Base-by-base conservation (phyloP, 92 coral and sea anemone genomes). In the Nematostella vectensis region DNA sequence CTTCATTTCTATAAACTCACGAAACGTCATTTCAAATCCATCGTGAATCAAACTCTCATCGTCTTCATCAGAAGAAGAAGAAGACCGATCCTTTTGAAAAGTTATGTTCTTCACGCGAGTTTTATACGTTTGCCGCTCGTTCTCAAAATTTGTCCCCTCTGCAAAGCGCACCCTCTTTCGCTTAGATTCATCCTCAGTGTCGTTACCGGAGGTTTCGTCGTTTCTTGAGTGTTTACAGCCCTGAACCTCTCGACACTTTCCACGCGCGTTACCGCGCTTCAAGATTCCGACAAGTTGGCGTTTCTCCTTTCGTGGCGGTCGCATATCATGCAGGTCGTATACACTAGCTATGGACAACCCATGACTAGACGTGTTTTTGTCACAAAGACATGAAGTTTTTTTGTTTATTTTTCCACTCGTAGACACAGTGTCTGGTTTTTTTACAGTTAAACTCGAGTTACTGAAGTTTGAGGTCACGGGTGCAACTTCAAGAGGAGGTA, bases 271-370 rank as follows among this genome's bases (percentile, higher is more conserved):
- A 24, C 45, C 55, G 18, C 27, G 62, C 55, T 66, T 66, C 61
- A 66, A 33, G 29, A 66, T 66, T 38, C 72, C 55, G 2, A 55
- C 72, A 6, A 66, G 53, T 2, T 49, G 18, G 48, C 63, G 72
- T 55, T 59, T 47, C 18, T 24, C 36, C 11, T 55, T 45, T 48
- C 44, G 26, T 23, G 50, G 20, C 11, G 60, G 42, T 52, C 47
- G 29, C 85, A 81, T 60, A 30, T 83, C 81, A 29, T 63, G 51
- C 48, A 83, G 54, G 27, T 83, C 91, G 37, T 80, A 83, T 25
- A 58, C 70, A 4, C 70, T 68, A 9, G 76, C 91, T 19, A 72
- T 60, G 1, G 81, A 73, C 21, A 79, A 9, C 9, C 51, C 18
- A 10, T 45, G 51, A 10, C 17, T 4, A 45, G 9, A 22, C 9